Base-by-base conservation (phyloP, 2,113 vertebrate genomes). In the Porphyrio hochstetteri region DNA sequence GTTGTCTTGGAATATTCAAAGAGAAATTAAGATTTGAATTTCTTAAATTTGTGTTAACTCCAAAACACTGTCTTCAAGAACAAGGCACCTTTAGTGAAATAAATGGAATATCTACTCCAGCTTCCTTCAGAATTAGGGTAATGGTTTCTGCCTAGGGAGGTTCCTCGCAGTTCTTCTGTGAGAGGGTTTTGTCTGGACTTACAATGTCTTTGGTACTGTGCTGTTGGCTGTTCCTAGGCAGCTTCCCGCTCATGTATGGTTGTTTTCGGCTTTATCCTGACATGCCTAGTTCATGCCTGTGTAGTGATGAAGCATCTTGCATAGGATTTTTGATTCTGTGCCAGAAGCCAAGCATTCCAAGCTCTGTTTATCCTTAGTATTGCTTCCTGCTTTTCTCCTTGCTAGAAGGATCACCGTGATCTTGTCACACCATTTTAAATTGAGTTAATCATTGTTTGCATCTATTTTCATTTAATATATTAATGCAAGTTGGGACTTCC, bases 271-370 rank as follows among this genome's bases (percentile, higher is more conserved):
- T 95, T 90, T 64, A 93, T 86, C 35, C 38, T 88, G 50, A 35
- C 79, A 88, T 70, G 86, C 69, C 83, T 93, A 60, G 72, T 75
- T 96, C 76, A 3, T 92, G 91, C 69, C 60, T 91, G 16, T 88
- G 25, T 83, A 78, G 42, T 40, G 60, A 46, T 78, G 83, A 88
- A 68, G 60, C 56, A 92, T 92, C 84, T 75, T 75, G 38, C 56
- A 84, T 84, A 90, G 86, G 59, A 91, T 91, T 94, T 92, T 96
- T 97, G 88, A 60, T 82, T 88, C 56, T 16, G 4, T 86, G 94
- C 88, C 96, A 94, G 94, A 90, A 86, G 83, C 92, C 91, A 90
- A 71, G 56, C 75, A 93, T 95, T 96, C 88, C 93, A 91, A 65
- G 20, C 64, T 91, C 44, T 90, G 69, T 86, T 77, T 97, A 74